Evolutionary conservation across 2,888 invertebrate species (phyloP).

Genomic region (Creontiades dilutus): DNA sequence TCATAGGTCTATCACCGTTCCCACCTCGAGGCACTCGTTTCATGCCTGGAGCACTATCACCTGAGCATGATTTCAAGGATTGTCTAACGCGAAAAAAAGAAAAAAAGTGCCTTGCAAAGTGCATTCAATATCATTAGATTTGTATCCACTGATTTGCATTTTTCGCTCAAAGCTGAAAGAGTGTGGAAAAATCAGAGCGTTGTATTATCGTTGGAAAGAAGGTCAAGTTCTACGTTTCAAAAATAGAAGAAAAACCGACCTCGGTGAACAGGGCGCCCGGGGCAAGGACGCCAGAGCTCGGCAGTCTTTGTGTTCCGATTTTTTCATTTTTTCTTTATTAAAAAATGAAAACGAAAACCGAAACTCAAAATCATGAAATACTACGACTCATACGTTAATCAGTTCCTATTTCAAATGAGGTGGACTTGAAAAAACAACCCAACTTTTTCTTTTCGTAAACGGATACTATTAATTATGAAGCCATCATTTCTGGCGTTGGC

Average conservation of each 20-base stretch:
- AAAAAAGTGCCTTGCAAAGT: not conserved
- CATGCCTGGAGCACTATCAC: not conserved
- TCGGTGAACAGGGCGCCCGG: not conserved
- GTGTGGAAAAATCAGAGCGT: not conserved
- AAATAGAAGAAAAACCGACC: not conserved
- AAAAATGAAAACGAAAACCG: not conserved
- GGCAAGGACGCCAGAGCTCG: not conserved
- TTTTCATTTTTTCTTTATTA: not conserved
- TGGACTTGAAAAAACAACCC: not conserved
- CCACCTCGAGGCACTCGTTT: not conserved
- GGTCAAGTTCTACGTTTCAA: not conserved
- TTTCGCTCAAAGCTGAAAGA: not conserved
- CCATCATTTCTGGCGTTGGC: not conserved
- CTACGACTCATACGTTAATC: not conserved
- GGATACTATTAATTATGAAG: conserved; percentile 20
- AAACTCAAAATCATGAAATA: not conserved
- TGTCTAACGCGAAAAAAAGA: not conserved
- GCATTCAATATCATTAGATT: not conserved
- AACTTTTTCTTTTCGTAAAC: not conserved
- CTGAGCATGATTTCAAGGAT: not conserved
- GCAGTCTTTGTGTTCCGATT: not conserved
- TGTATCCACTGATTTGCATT: conserved; percentile 2
- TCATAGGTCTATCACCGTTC: not conserved
- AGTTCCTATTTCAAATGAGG: not conserved
- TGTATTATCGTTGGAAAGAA: not conserved